Percentiles rank a stretch among this genome's conserved stretches.
Evolutionary conservation across 1,140 invertebrate genomes (phyloP).

Genomic region (Copidosoma floridanum): DNA sequence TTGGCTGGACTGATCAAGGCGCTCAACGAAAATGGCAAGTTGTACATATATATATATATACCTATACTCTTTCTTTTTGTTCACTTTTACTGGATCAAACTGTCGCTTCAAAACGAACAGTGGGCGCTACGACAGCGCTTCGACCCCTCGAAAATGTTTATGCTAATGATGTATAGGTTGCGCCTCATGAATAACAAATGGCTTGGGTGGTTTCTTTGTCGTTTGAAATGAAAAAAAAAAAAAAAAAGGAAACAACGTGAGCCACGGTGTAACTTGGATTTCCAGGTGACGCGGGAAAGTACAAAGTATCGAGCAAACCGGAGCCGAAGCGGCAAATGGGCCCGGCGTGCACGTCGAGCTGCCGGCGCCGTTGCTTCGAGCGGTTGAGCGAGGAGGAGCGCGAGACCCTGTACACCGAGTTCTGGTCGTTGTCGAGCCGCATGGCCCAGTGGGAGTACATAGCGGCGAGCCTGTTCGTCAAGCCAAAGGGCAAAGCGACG

Average conservation of each 20-base stretch:
- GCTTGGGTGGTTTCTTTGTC: no score
- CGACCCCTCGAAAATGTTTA: no score
- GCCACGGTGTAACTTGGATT: neutral
- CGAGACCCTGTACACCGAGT: neutral
- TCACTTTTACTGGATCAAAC: no score
- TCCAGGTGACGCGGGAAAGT: neutral
- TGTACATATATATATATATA: no score
- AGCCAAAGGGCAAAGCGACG: neutral
- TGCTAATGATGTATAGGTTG: no score
- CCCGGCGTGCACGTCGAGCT: neutral
- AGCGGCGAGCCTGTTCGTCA: neutral
- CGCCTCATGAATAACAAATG: no score
- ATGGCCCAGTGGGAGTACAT: slow-evolving; percentile 12
- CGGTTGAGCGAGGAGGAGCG: neutral
- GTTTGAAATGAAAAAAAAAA: no score
- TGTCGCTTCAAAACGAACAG: no score
- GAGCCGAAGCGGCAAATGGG: neutral
- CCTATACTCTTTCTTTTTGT: no score
- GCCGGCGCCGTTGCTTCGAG: neutral
- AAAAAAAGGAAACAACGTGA: no score
- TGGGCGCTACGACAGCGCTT: no score
- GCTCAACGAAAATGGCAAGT: slow-evolving; percentile 1
- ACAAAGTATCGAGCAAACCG: neutral
- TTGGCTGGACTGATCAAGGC: neutral
- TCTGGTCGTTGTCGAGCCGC: slow-evolving; percentile 2